phyloP scores from a whole-genome alignment of 1,140 invertebrate genomes.

The Leptopilina boulardi region DNA sequence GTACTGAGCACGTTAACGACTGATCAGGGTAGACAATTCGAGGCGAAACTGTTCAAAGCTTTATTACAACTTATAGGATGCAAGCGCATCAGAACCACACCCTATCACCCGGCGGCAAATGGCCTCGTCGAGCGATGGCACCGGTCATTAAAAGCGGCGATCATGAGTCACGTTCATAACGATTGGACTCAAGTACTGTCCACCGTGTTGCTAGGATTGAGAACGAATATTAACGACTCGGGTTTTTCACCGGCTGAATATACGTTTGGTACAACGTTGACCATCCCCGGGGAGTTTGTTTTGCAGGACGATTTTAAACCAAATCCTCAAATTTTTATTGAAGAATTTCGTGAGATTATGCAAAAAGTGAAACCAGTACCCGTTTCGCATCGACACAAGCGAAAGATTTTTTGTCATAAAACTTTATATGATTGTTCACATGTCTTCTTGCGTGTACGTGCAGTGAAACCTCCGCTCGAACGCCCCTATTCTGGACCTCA shows the following conservation, averaged over 20 bases:
- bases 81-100: background rate
- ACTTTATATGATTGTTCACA: conserved; percentile 33
- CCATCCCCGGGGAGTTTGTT: conserved; percentile 46
- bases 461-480: conserved; percentile 33
- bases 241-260: conserved; percentile 35
- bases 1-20: background rate
- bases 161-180: background rate
- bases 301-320: background rate
- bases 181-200: background rate
- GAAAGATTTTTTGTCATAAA: conserved; percentile 37
- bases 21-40: background rate
- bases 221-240: conserved; percentile 9
- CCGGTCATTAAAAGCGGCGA: background rate
- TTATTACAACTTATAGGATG: background rate
- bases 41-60: background rate
- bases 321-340: conserved; percentile 12
- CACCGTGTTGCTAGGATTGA: conserved; percentile 50
- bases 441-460: conserved; percentile 44
- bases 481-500: conserved; percentile 43
- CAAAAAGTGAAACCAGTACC: background rate
- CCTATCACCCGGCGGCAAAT: background rate
- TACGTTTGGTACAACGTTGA: conserved; percentile 10
- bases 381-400: conserved; percentile 26
- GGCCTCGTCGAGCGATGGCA: conserved; percentile 37
- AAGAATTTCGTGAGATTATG: conserved; percentile 35